These are phyloP conservation scores for Paguma larvata DNA, from an alignment of 2,797 vertebrate species.

Conservation along the genomic window DNA sequence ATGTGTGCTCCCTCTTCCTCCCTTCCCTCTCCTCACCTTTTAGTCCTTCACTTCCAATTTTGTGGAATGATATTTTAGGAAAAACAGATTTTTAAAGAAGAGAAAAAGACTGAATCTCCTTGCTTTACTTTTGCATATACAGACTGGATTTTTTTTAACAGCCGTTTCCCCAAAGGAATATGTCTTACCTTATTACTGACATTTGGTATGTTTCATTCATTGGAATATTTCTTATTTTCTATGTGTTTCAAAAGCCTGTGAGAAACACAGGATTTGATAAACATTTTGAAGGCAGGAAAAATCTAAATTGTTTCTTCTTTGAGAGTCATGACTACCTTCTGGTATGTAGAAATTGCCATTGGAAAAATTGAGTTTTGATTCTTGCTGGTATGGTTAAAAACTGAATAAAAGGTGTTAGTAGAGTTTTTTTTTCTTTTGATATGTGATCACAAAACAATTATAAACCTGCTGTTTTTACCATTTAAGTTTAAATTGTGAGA, in stretches of 20 bases:
- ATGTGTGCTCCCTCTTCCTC: conserved; percentile 75
- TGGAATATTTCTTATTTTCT: conserved; percentile 87
- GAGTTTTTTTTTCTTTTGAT: conserved; percentile 86
- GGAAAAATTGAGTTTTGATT: conserved; percentile 87
- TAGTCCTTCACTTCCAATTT: conserved; percentile 90
- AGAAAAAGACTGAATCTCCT: conserved; percentile 89
- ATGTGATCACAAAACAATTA: conserved; percentile 87
- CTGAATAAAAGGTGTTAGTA: conserved; percentile 89
- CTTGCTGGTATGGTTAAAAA: conserved; percentile 87
- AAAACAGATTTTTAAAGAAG: conserved; percentile 95
- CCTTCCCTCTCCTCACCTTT: conserved; percentile 77
- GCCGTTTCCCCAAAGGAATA: conserved; percentile 95
- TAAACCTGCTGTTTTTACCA: conserved; percentile 88
- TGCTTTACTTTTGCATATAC: conserved; percentile 87
- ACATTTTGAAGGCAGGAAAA: conserved; percentile 88
- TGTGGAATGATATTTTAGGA: conserved; percentile 92
- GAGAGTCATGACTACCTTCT: conserved; percentile 84
- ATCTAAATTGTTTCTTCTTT: conserved; percentile 81
- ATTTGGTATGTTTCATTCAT: conserved; percentile 93
- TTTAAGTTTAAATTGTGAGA: conserved; percentile 89
- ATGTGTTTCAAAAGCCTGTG: conserved; percentile 87
- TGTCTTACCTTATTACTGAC: conserved; percentile 91
- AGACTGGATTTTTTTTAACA: conserved; percentile 88
- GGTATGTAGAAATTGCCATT: conserved; percentile 86
- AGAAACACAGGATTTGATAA: conserved; percentile 88